These are phyloP conservation scores for Protonibea diacanthus DNA, from an alignment of 2,797 vertebrate species.

Conservation along the genomic window DNA sequence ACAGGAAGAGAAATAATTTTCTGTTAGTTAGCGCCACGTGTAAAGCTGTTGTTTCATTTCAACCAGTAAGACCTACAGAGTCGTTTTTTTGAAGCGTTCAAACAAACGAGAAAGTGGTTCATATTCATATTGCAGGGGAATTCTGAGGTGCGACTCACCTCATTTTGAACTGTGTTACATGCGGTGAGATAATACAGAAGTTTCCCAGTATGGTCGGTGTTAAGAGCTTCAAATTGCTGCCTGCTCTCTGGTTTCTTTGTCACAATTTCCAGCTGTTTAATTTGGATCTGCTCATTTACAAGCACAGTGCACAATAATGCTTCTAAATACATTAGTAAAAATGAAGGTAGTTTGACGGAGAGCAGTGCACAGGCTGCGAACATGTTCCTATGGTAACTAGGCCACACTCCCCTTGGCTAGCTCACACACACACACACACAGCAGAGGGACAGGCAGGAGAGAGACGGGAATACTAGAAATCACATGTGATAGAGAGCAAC, in stretches of 20 bases:
- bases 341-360: conserved; percentile 67
- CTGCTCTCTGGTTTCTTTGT: conserved; percentile 22
- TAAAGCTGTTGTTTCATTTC: conserved; percentile 53
- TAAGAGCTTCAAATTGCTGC: conserved; percentile 22
- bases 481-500: conserved; percentile 53
- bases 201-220: background rate
- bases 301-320: conserved; percentile 40
- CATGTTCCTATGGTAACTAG: conserved; percentile 83
- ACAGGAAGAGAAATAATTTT: conserved; percentile 44
- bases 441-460: conserved; percentile 62
- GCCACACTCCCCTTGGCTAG: conserved; percentile 74
- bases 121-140: background rate
- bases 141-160: conserved; percentile 12
- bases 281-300: conserved; percentile 51
- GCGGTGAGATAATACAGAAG: conserved; percentile 1
- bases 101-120: conserved; percentile 34
- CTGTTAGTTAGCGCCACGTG: conserved; percentile 30
- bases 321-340: conserved; percentile 62
- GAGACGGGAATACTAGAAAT: conserved; percentile 54
- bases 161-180: conserved; percentile 16
- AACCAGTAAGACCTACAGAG: conserved; percentile 19
- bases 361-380: conserved; percentile 65
- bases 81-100: background rate
- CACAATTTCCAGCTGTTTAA: conserved; percentile 41
- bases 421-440: conserved; percentile 43